A percentile compares a stretch with the other conserved stretches of the same genome.
Conservation (phyloP, 2,797 vertebrate genomes). For the Oreortyx pictus region DNA sequence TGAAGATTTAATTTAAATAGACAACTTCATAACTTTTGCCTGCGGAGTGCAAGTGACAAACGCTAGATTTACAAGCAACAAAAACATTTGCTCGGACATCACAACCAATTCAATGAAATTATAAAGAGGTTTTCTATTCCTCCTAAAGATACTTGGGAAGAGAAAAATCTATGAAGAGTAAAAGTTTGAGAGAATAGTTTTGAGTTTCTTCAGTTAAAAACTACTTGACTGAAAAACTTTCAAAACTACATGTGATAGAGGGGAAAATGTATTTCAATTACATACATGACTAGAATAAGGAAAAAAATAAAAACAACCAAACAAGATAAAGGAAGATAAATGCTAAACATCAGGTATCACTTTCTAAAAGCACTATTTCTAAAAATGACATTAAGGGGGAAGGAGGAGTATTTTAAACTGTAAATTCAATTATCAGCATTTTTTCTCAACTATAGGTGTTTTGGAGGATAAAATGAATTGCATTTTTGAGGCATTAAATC, state of each 20-base stretch:
- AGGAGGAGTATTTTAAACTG: neutral
- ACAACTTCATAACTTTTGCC: constrained; percentile 47
- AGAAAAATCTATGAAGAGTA: neutral
- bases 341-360: too few species aligned
- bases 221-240: too few species aligned
- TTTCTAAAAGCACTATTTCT: too few species aligned
- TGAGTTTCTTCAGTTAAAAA: neutral
- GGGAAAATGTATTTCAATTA: too few species aligned
- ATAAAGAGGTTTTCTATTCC: neutral
- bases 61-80: constrained; percentile 11
- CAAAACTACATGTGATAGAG: too few species aligned
- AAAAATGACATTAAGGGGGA: neutral
- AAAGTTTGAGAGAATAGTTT: neutral
- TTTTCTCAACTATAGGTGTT: neutral
- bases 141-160: neutral
- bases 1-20: constrained; percentile 30
- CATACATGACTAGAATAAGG: too few species aligned
- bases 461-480: neutral
- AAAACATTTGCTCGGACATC: neutral
- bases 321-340: too few species aligned
- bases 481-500: neutral
- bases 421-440: neutral
- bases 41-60: constrained; percentile 21
- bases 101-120: neutral
- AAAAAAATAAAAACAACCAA: too few species aligned